These are phyloP conservation scores for Corbicula japonica DNA, from an alignment of 2,888 invertebrate genomes.

Conservation along the genomic window DNA sequence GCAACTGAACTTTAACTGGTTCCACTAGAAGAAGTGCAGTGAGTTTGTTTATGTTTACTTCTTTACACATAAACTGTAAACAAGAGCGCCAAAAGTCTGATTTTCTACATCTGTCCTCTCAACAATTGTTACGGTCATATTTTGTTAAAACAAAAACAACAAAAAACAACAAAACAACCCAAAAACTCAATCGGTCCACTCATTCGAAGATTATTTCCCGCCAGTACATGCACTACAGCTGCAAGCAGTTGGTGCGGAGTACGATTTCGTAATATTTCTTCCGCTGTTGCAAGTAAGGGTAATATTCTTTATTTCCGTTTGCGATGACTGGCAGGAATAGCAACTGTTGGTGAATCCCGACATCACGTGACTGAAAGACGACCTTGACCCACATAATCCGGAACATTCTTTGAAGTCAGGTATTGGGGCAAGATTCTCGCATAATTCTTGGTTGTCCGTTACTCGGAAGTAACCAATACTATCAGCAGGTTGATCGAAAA, in stretches of 20 bases:
- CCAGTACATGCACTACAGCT: conserved; percentile 75
- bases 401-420: conserved; percentile 76
- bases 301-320: conserved; percentile 63
- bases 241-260: conserved; percentile 73
- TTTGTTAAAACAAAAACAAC: too few relatives aligned
- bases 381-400: conserved; percentile 77
- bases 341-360: conserved; percentile 73
- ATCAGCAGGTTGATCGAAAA: conserved; percentile 70
- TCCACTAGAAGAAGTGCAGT: too few relatives aligned
- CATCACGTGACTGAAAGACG: conserved; percentile 73
- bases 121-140: too few relatives aligned
- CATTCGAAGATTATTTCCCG: conserved; percentile 31
- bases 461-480: conserved; percentile 77
- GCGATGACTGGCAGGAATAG: conserved; percentile 76
- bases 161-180: too few relatives aligned
- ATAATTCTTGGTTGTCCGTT: conserved; percentile 67
- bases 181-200: not conserved
- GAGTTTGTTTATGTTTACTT: too few relatives aligned
- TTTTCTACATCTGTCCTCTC: too few relatives aligned
- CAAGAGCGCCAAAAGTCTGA: too few relatives aligned
- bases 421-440: conserved; percentile 73
- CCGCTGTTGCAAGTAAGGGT: conserved; percentile 75
- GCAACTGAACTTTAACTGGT: too few relatives aligned
- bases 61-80: too few relatives aligned
- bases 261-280: conserved; percentile 69